Base-by-base conservation (phyloP, 2,113 vertebrate species). In the Pterocles gutturalis region DNA sequence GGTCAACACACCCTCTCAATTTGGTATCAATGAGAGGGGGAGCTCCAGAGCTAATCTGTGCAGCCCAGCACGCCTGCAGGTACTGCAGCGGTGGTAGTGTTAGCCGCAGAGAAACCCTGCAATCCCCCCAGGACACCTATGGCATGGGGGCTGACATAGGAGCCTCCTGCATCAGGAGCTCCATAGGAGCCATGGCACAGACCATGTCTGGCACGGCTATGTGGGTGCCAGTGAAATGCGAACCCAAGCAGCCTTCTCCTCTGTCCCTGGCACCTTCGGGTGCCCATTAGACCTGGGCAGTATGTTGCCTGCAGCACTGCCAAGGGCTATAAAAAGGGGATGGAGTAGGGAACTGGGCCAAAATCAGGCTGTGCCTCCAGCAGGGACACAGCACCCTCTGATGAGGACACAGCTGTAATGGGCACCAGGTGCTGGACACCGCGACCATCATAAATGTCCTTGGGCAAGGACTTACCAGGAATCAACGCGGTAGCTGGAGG, bases 341-440 rank as follows among this genome's bases (percentile, higher is more conserved):
- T 8, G 38, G 57, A 70, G 33, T 1, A 11, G 31, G 55, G 66
- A 95, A 53, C 1, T 2, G 65, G 33, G 53, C 46, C 89, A 51
- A 65, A 79, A 57, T 10, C 2, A 24, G 20, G 14, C 75, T 5
- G 3, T 43, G 33, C 14, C 17, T 64, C 54, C 7, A 0, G 3
- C 13, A 7, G 41, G 45, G 66, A 46, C 45, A 41, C 58, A 84
- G 90, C 90, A 86, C 96, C 88, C 85, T 73, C 96, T 89, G 60
- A n/a, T 48, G 90, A 92, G 66, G 64, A 58, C 4, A 6, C 43
- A 41, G 81, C 76, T 34, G 38, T 5, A 41, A 17, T 1, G 7
- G 33, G 36, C 58, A 48, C 10, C 21, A 33, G 76, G 36, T 1
- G 1, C 13, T 26, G 51, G 21, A 26, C 26, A 13, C 17, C 13